Percentiles rank a stretch among this genome's conserved stretches.
These are phyloP conservation scores for Napeogenes inachia DNA, from an alignment of 2,888 invertebrate genomes.

Conservation along the genomic window DNA sequence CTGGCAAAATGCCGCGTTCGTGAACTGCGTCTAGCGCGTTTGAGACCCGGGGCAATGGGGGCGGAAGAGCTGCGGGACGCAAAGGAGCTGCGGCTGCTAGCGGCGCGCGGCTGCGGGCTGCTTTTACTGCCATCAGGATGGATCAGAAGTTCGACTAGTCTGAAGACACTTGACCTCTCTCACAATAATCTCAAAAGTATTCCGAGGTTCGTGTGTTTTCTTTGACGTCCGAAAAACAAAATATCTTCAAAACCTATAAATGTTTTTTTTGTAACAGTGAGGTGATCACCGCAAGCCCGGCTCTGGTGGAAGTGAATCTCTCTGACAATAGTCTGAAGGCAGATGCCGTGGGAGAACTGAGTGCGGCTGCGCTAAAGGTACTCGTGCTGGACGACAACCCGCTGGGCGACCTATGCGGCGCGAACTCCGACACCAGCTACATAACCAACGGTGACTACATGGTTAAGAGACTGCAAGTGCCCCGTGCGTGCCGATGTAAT, in stretches of 20 bases:
- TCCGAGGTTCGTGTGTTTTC: slow-evolving; percentile 20
- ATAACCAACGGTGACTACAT: slow-evolving; percentile 22
- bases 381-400: slow-evolving; percentile 34
- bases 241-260: background rate
- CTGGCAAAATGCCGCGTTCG: slow-evolving; percentile 17
- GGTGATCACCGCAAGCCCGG: slow-evolving; percentile 19
- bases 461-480: background rate
- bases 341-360: slow-evolving; percentile 25
- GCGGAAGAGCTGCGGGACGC: slow-evolving; percentile 20
- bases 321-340: slow-evolving; percentile 23
- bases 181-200: slow-evolving; percentile 23
- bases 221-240: background rate
- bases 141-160: slow-evolving; percentile 23
- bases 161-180: slow-evolving; percentile 26
- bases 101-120: slow-evolving; percentile 18
- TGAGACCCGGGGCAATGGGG: slow-evolving; percentile 12
- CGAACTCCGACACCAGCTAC: background rate
- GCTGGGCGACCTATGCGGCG: slow-evolving; percentile 35
- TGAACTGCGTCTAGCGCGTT: slow-evolving; percentile 13
- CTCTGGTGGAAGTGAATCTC: slow-evolving; percentile 27
- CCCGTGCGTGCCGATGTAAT: background rate
- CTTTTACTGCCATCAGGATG: slow-evolving; percentile 21
- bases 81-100: slow-evolving; percentile 17
- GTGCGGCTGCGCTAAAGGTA: slow-evolving; percentile 19
- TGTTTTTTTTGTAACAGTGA: slow-evolving; percentile 17